Evolutionary conservation across 2,113 vertebrate genomes (phyloP).

Genomic region (Calidris pygmaea): DNA sequence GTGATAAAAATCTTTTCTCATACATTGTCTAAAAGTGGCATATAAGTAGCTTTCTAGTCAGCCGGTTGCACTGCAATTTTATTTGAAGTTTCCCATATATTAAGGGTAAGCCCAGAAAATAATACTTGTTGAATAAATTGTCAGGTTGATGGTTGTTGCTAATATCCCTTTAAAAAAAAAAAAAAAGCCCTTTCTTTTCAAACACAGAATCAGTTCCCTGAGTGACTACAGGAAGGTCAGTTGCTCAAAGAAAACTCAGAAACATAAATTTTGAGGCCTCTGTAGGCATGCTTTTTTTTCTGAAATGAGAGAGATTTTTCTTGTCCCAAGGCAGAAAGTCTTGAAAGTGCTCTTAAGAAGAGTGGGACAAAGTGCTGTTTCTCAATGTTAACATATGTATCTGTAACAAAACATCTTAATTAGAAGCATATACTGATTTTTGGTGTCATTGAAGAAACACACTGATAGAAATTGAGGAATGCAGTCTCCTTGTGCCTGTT

Average conservation of each 20-base stretch:
- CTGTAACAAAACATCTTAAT: neutral
- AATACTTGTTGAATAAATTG: neutral
- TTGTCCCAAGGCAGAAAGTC: neutral
- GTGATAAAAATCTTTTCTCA: neutral
- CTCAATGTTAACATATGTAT: neutral
- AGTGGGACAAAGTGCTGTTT: neutral
- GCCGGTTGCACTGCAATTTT: neutral
- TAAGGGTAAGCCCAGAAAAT: neutral
- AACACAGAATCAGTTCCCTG: neutral
- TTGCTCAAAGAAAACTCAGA: neutral
- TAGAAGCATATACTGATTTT: neutral
- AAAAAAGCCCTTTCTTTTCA: neutral
- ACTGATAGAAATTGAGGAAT: neutral
- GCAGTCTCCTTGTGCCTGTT: neutral
- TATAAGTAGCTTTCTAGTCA: neutral
- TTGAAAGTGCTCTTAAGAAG: neutral
- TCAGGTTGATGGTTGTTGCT: neutral
- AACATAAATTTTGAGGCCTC: neutral
- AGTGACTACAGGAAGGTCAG: neutral
- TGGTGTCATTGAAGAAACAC: neutral
- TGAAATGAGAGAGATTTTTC: neutral
- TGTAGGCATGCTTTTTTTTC: neutral
- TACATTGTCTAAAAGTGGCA: neutral
- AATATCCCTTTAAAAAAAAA: neutral
- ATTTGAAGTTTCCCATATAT: neutral